A percentile compares a stretch with the other conserved stretches of the same genome.
phyloP scores from a whole-genome alignment of 1,140 invertebrate genomes.

The Bombyx mandarina region DNA sequence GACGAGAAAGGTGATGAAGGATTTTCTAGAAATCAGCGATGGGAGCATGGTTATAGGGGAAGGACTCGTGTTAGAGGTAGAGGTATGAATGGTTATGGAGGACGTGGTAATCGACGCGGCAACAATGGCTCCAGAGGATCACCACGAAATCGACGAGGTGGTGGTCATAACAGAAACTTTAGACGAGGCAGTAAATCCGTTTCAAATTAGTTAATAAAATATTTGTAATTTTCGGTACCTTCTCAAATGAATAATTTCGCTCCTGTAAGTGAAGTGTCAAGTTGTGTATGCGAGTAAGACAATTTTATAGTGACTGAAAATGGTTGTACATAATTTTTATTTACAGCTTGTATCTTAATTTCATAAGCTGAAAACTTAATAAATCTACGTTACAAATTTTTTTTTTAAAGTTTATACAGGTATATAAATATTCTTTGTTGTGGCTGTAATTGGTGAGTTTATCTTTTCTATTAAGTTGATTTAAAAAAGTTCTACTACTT shows the following conservation, averaged over 20 bases:
- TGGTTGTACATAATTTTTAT: constrained; percentile 62
- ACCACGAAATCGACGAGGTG: constrained; percentile 36
- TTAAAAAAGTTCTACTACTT: constrained; percentile 16
- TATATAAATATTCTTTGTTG: constrained; percentile 14
- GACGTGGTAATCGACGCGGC: constrained; percentile 33
- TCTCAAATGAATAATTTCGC: too few species aligned
- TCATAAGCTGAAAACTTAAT: constrained; percentile 48
- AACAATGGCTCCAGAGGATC: constrained; percentile 32
- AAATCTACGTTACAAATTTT: constrained; percentile 42
- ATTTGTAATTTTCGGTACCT: constrained; percentile 4
- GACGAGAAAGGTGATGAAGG: constrained; percentile 37
- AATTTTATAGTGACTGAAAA: constrained; percentile 34
- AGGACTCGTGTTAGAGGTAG: constrained; percentile 32
- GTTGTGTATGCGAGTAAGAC: constrained; percentile 16
- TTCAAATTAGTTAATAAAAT: constrained; percentile 35
- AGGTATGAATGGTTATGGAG: constrained; percentile 45
- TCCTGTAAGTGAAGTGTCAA: constrained; percentile 34
- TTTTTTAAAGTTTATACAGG: constrained; percentile 31
- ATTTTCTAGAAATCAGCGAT: constrained; percentile 40
- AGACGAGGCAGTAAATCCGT: constrained; percentile 52
- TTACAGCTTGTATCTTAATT: constrained; percentile 59
- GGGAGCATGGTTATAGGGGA: constrained; percentile 43
- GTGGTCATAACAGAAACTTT: constrained; percentile 39
- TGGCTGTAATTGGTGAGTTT: constrained; percentile 44
- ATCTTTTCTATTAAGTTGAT: constrained; percentile 33